Base-by-base conservation (phyloP, 2,888 invertebrate genomes). In the Sinelater perroti region DNA sequence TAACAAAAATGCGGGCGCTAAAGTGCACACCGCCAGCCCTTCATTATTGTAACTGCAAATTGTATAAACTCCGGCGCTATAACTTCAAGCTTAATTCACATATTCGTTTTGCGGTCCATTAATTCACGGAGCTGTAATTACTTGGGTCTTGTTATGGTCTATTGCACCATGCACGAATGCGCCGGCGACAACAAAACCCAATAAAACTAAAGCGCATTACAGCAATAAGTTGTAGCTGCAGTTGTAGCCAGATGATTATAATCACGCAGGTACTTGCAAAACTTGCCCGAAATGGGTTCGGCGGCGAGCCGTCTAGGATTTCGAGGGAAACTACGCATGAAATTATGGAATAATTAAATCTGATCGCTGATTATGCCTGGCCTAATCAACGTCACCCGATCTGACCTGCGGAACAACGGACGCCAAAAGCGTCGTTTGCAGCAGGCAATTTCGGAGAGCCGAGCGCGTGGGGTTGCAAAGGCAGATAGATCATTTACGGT, bases 401-500 rank as follows among this genome's bases (percentile, higher is more conserved):
- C n/a, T n/a, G n/a, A n/a, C n/a, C n/a, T n/a, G n/a, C n/a, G n/a
- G n/a, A n/a, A n/a, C n/a, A n/a, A n/a, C n/a, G n/a, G n/a, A n/a
- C n/a, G n/a, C 46, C 16, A 21, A 28, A 46, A 46, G 35, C 28
- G 30, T 46, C 40, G 35, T 46, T 44, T 54, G 49, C 35, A 52
- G 51, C 38, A 52, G 52, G 38, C 36, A 46, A 51, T 52, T 52
- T 51, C 33, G 14, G 36, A 38, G 49, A 54, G 47, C 56, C 47
- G 44, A 56, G 46, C 52, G 56, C 52, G 56, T 42, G 21, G 46
- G 55, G 52, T 50, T 44, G 55, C 56, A 57, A 60, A 67, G 64
- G 66, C 64, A 65, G 66, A 70, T 69, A 67, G 64, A 65, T 70
- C 69, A 66, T 68, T 70, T 67, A 69, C 67, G 68, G 64, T 66